Conservation (phyloP, 2,888 invertebrate species). For the Onthophagus sagittarius region DNA sequence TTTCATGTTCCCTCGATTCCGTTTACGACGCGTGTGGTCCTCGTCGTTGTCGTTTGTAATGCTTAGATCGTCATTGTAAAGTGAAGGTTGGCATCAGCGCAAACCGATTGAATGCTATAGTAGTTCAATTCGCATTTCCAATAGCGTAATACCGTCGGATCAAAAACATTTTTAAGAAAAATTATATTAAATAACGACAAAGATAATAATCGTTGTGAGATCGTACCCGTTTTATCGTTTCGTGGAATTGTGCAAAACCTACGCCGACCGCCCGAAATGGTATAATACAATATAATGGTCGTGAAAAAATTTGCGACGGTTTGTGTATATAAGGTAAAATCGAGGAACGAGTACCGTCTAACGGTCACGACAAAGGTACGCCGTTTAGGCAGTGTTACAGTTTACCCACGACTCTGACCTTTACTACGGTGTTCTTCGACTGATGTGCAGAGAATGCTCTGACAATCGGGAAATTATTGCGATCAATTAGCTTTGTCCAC, state of each 20-base stretch:
- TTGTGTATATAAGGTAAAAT: background rate
- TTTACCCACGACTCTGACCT: constrained; percentile 7
- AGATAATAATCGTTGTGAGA: background rate
- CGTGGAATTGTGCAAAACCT: background rate
- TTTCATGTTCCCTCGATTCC: background rate
- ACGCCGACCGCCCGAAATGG: background rate
- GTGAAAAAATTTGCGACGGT: background rate
- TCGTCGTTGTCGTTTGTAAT: background rate
- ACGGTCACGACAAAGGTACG: background rate
- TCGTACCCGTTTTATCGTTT: background rate
- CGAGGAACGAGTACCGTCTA: background rate
- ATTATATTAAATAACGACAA: background rate
- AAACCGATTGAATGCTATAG: background rate
- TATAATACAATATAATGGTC: background rate
- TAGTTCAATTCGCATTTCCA: background rate
- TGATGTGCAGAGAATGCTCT: background rate
- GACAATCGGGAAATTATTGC: background rate
- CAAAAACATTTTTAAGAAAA: background rate
- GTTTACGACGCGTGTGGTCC: background rate
- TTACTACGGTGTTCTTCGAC: background rate
- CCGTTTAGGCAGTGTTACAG: constrained; percentile 12
- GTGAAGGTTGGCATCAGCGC: background rate
- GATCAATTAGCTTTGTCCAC: background rate
- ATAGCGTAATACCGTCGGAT: background rate
- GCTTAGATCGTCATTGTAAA: background rate